Percentiles rank a stretch among this genome's conserved stretches.
These are phyloP conservation scores for Sussaba pulchella DNA, from an alignment of 2,888 invertebrate genomes.

Conservation along the genomic window DNA sequence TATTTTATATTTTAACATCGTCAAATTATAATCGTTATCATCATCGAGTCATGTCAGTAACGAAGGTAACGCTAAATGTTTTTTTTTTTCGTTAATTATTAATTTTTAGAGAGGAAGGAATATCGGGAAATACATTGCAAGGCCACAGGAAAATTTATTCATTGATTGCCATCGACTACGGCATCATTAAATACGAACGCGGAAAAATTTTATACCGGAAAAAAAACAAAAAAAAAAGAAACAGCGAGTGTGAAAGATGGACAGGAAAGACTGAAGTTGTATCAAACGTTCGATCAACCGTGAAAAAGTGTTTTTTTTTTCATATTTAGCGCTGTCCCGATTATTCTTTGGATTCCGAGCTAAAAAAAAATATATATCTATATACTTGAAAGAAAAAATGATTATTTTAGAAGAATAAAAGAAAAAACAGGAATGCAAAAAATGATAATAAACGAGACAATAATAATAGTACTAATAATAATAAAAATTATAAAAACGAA, in stretches of 20 bases:
- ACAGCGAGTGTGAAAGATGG: slow-evolving; percentile 23
- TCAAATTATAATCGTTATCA: slow-evolving; percentile 78
- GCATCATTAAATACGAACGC: slow-evolving; percentile 7
- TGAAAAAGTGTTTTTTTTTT: slow-evolving; percentile 35
- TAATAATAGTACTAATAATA: not conserved
- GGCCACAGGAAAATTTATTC: slow-evolving; percentile 39
- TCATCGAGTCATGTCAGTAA: slow-evolving; percentile 80
- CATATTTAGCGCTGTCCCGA: slow-evolving; percentile 40
- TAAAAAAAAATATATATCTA: slow-evolving; percentile 12
- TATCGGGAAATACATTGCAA: slow-evolving; percentile 16
- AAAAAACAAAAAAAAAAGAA: slow-evolving; percentile 30
- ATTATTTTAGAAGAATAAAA: not conserved
- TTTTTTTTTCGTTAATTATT: too few species aligned
- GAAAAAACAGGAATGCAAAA: slow-evolving; percentile 12
- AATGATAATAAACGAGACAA: too few species aligned
- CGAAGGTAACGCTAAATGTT: slow-evolving; percentile 76
- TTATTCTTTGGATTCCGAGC: slow-evolving; percentile 38
- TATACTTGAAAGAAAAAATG: slow-evolving; percentile 11
- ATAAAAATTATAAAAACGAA: slow-evolving; percentile 17
- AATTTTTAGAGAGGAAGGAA: slow-evolving; percentile 51
- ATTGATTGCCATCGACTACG: slow-evolving; percentile 31
- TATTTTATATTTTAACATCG: slow-evolving; percentile 83
- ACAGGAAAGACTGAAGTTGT: slow-evolving; percentile 58
- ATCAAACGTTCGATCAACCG: slow-evolving; percentile 24
- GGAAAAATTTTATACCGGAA: not conserved